Percentiles rank a stretch among this genome's conserved stretches.
phyloP scores from a whole-genome alignment of 92 coral and sea anemone genomes.

The Porites evermanni region DNA sequence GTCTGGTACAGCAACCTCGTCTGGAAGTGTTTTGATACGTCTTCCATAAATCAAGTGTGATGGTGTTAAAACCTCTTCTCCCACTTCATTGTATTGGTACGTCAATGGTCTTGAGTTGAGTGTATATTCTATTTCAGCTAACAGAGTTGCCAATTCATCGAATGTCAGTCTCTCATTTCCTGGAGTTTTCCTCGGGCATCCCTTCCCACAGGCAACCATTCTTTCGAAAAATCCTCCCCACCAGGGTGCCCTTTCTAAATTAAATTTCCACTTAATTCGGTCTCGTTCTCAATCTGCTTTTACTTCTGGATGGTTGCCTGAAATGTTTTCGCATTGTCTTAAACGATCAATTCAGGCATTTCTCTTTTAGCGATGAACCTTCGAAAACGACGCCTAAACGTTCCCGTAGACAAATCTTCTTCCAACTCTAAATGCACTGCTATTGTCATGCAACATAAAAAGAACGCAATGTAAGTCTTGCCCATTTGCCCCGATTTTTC shows the following conservation, averaged over 20 bases:
- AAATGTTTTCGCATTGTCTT: not conserved
- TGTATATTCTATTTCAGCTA: not conserved
- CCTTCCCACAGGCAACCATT: not conserved
- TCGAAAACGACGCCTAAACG: not conserved
- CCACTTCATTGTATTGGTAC: constrained; percentile 2
- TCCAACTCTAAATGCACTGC: not conserved
- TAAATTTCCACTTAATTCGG: no score
- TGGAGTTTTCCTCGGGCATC: constrained; percentile 31
- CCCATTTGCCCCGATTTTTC: not conserved
- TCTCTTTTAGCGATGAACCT: not conserved
- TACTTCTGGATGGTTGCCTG: not conserved
- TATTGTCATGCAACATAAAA: not conserved
- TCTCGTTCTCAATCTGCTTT: not conserved
- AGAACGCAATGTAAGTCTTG: not conserved
- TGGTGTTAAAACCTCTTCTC: constrained; percentile 23
- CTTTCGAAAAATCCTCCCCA: no score
- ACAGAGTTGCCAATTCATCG: not conserved
- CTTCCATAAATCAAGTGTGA: constrained; percentile 18
- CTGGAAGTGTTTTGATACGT: not conserved
- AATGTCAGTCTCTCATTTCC: constrained; percentile 24
- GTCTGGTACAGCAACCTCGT: constrained; percentile 1
- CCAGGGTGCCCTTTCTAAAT: no score
- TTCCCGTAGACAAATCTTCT: not conserved
- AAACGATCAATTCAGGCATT: not conserved
- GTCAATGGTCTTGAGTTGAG: constrained; percentile 11